Evolutionary conservation across 2,888 invertebrate species (phyloP).

Genomic region (Andrena minutula): DNA sequence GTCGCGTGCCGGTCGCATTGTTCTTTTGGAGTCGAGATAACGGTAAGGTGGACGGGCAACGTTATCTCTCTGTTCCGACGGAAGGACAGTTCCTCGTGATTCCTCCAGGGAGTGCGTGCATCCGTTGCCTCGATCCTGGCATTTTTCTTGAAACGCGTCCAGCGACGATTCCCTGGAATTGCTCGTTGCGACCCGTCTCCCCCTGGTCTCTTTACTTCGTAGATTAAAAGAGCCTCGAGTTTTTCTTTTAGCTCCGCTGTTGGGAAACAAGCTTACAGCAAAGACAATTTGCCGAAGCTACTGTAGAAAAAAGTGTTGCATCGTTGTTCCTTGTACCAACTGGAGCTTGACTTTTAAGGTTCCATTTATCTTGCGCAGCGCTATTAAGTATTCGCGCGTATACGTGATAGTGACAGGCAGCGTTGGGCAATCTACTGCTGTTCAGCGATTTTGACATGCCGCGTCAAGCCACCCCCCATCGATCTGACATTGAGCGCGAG

Average conservation of each 20-base stretch:
- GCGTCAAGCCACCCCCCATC: not conserved
- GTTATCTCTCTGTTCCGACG: constrained; percentile 48
- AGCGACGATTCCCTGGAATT: not conserved
- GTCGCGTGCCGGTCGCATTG: constrained; percentile 44
- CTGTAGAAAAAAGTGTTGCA: no score
- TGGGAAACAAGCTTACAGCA: not conserved
- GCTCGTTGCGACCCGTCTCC: not conserved
- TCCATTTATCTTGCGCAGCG: not conserved
- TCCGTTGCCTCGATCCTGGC: constrained; percentile 4
- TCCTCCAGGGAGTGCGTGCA: constrained; percentile 35
- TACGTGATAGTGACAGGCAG: not conserved
- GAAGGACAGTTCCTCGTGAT: constrained; percentile 35
- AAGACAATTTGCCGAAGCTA: not conserved
- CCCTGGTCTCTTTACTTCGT: not conserved
- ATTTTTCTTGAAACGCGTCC: constrained; percentile 12
- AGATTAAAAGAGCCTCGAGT: not conserved
- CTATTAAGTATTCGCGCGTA: not conserved
- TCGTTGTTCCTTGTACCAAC: no score
- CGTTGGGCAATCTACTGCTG: not conserved
- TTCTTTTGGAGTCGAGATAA: constrained; percentile 33
- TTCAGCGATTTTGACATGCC: not conserved
- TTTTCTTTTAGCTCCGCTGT: not conserved
- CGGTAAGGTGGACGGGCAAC: constrained; percentile 29
- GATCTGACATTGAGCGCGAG: constrained; percentile 2
- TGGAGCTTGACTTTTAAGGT: not conserved